Evolutionary conservation across 64 coral and sea anemone genomes (phyloP).

Genomic region (Montipora efflorescens): DNA sequence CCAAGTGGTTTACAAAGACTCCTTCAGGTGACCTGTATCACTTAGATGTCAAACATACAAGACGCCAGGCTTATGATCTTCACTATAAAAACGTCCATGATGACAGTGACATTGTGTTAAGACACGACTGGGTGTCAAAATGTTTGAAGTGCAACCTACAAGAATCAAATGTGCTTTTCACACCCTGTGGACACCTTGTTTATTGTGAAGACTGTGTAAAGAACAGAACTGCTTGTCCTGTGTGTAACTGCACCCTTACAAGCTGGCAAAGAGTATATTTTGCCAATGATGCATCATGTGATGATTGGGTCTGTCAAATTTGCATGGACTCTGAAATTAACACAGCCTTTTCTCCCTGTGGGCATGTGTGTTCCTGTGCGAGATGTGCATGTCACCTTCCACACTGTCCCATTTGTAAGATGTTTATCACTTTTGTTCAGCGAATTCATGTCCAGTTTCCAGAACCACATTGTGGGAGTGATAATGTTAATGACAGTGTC

Average conservation of each 20-base stretch:
- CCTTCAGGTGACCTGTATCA: conserved; percentile 90
- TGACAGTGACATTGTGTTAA: conserved; percentile 23
- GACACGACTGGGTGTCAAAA: conserved; percentile 76
- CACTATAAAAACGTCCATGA: conserved; percentile 79
- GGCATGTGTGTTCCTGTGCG: conserved; percentile 86
- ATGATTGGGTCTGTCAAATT: conserved; percentile 96
- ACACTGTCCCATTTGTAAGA: conserved; percentile 96
- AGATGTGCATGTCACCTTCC: conserved; percentile 83
- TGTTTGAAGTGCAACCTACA: conserved; percentile 78
- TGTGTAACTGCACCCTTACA: conserved; percentile 75
- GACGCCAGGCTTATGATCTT: conserved; percentile 90
- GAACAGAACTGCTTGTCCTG: conserved; percentile 58
- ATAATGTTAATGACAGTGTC: neutral
- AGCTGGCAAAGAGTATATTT: conserved; percentile 84
- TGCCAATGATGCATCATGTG: conserved; percentile 74
- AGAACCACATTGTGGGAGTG: neutral
- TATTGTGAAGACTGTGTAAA: conserved; percentile 80
- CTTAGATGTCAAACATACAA: conserved; percentile 94
- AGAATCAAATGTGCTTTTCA: conserved; percentile 84
- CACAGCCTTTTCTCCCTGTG: conserved; percentile 96
- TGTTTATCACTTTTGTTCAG: conserved; percentile 90
- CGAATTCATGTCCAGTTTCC: conserved; percentile 89
- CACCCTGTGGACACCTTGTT: conserved; percentile 92
- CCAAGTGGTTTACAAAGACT: conserved; percentile 93
- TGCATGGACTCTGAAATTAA: conserved; percentile 95